Base-by-base conservation (phyloP, 2,797 vertebrate genomes). In the Rhabdomys pumilio region DNA sequence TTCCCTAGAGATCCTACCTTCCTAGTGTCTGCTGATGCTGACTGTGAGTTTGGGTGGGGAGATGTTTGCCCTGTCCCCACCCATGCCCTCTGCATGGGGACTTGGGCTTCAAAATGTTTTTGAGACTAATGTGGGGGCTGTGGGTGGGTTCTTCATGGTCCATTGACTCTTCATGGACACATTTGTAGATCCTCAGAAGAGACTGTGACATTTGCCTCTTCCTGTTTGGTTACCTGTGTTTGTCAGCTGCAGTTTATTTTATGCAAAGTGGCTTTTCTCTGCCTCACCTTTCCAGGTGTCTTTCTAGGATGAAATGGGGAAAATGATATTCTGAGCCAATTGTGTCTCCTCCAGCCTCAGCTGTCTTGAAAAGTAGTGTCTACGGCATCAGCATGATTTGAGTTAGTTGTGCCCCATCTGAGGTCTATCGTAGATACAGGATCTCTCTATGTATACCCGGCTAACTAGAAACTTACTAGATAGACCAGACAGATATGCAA, bases 211-310 rank as follows among this genome's bases (percentile, higher is more conserved):
- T 98, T 97, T 98, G 96, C 97, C 97, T 98, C 97, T 96, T 97
- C 96, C 92, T 98, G 97, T 98, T 98, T 98, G 97, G 95, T 96
- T 97, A 94, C 97, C 97, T 97, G 96, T 69, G 92, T 94, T 97
- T 98, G 96, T 96, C 89, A 96, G 91, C 93, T 95, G 97, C 96
- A 95, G 98, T 98, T 98, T 99, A 99, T 98, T 98, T 99, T 98
- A 99, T 99, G 99, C 97, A 98, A 99, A 99, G 77, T 8, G 41
- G 65, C 89, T 93, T 79, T 83, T 95, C 84, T 96, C 88, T 89
- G 86, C 77, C 84, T 87, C 95, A 65, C 86, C 80, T 96, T 96
- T 65, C 89, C 96, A 97, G 96, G 96, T 95, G 96, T 92, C 95
- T 88, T 77, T 44, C 61, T 26, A 65, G 3, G 31, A 8, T 44